These are phyloP conservation scores for Andricus quercusramuli DNA, from an alignment of 2,888 invertebrate species.

Conservation along the genomic window DNA sequence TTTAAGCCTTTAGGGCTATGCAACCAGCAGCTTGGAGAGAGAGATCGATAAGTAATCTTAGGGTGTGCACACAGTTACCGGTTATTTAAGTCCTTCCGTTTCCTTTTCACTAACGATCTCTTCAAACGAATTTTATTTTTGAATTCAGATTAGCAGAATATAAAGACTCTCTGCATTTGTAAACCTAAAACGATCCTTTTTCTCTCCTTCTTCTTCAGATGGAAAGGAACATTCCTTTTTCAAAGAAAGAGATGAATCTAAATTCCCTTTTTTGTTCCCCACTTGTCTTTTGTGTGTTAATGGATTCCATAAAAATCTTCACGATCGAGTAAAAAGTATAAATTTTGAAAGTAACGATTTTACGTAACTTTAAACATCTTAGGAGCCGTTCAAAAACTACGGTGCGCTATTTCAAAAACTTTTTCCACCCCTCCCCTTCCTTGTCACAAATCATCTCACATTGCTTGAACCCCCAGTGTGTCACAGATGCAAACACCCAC, in stretches of 20 bases:
- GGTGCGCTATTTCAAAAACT: too few species aligned
- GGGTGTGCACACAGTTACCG: background rate
- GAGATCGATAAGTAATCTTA: slow-evolving; percentile 13
- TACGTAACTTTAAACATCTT: too few species aligned
- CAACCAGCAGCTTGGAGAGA: background rate
- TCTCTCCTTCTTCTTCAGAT: background rate
- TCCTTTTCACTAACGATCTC: background rate
- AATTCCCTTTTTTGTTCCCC: too few species aligned
- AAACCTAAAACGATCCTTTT: background rate
- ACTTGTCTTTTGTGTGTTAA: too few species aligned
- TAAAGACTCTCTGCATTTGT: background rate
- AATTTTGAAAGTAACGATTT: too few species aligned
- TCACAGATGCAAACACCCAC: too few species aligned
- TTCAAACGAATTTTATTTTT: background rate
- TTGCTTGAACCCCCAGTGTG: too few species aligned
- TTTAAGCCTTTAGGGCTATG: slow-evolving; percentile 1
- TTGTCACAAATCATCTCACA: too few species aligned
- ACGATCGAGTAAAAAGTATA: too few species aligned
- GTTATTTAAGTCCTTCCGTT: background rate
- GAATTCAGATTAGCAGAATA: background rate
- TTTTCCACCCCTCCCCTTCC: too few species aligned
- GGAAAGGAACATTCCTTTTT: background rate
- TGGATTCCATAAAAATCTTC: too few species aligned
- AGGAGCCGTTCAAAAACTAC: too few species aligned
- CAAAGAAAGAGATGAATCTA: background rate